These are phyloP conservation scores for Neostethus bicornis DNA, from an alignment of 2,797 vertebrate genomes.

Conservation along the genomic window DNA sequence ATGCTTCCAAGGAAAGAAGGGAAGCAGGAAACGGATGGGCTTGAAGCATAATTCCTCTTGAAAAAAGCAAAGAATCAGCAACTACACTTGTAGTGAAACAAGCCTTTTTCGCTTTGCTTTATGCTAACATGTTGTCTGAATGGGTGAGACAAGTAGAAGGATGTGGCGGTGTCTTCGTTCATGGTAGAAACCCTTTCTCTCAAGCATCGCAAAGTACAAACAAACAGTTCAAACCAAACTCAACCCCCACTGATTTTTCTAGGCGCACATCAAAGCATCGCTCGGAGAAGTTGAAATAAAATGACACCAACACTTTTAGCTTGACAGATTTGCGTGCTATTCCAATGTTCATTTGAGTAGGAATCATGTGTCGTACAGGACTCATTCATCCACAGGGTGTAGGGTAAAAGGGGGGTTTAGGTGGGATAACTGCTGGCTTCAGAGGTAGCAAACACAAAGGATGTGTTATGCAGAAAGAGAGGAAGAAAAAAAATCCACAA, in stretches of 20 bases:
- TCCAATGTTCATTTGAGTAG: slow-evolving; percentile 24
- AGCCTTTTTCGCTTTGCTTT: slow-evolving; percentile 52
- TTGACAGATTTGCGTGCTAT: slow-evolving; percentile 8
- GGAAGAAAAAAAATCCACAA: slow-evolving; percentile 69
- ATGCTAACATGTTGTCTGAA: slow-evolving; percentile 59
- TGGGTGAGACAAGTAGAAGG: slow-evolving; percentile 40
- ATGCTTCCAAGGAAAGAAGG: slow-evolving; percentile 60
- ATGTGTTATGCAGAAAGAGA: slow-evolving; percentile 55
- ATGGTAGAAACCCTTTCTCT: slow-evolving; percentile 16
- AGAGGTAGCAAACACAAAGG: slow-evolving; percentile 73
- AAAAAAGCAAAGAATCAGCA: slow-evolving; percentile 41
- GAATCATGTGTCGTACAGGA: slow-evolving; percentile 32
- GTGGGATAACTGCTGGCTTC: slow-evolving; percentile 56
- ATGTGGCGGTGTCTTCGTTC: slow-evolving; percentile 33
- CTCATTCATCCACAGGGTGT: slow-evolving; percentile 55
- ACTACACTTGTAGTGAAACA: slow-evolving; percentile 43
- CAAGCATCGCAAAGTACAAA: slow-evolving; percentile 16
- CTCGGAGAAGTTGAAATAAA: slow-evolving; percentile 11
- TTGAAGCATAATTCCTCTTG: slow-evolving; percentile 58
- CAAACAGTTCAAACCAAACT: slow-evolving; percentile 21
- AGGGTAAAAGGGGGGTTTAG: slow-evolving; percentile 44
- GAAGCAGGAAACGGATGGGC: slow-evolving; percentile 55
- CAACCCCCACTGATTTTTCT: not conserved
- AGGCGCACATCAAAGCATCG: not conserved
- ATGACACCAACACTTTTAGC: not conserved